A percentile compares a stretch with the other conserved stretches of the same genome.
phyloP scores from a whole-genome alignment of 2,797 vertebrate genomes.

The Pangasius larnaudii region DNA sequence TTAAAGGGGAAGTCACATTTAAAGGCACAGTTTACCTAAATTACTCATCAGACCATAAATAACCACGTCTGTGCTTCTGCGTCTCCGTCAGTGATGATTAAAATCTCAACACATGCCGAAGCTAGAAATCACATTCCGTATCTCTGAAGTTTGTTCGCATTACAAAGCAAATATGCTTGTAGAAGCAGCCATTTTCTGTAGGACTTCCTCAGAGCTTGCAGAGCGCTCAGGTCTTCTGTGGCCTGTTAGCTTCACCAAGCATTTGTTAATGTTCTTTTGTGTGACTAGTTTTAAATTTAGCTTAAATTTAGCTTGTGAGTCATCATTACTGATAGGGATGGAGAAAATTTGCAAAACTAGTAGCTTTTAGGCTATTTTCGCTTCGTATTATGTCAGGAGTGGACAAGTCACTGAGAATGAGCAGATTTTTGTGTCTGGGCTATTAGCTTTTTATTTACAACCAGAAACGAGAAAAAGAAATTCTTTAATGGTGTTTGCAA shows the following conservation, averaged over 20 bases:
- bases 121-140: neutral
- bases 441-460: no score
- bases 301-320: neutral
- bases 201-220: neutral
- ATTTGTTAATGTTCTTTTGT: neutral
- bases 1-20: conserved; percentile 22
- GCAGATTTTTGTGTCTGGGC: neutral
- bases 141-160: neutral
- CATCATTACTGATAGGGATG: neutral
- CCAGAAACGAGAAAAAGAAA: no score
- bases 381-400: neutral
- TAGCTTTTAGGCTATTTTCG: neutral
- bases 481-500: neutral
- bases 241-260: neutral
- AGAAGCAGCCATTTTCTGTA: conserved; percentile 3
- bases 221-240: neutral
- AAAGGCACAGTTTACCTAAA: neutral
- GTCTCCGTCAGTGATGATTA: neutral
- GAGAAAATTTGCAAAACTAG: neutral
- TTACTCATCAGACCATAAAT: neutral
- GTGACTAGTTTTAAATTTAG: neutral
- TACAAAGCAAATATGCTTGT: no score
- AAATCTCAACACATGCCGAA: neutral
- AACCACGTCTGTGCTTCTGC: no score
- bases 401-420: neutral